Conservation (phyloP, 2,113 vertebrate genomes). For the Synodontis membranacea region DNA sequence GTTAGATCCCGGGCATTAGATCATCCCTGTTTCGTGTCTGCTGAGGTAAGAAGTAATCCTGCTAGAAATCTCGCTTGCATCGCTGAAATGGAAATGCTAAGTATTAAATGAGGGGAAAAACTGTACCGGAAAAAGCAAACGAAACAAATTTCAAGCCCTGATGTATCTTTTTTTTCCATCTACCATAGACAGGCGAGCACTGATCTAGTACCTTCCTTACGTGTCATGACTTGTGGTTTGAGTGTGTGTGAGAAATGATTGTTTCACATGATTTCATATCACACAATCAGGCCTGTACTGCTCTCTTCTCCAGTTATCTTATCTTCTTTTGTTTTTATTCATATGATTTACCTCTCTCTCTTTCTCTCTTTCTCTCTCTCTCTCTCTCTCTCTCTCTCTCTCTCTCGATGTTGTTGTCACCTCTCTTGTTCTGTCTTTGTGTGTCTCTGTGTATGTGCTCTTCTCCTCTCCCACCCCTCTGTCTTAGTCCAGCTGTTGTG, state of each 20-base stretch:
- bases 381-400: background rate
- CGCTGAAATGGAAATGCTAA: background rate
- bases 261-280: slow-evolving; percentile 29
- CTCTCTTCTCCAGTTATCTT: background rate
- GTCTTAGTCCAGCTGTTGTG: slow-evolving; percentile 57
- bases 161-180: background rate
- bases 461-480: slow-evolving; percentile 10
- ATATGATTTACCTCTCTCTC: background rate
- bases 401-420: too few relatives aligned
- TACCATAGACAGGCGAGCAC: background rate
- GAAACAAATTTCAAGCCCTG: background rate
- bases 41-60: background rate
- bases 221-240: slow-evolving; percentile 27
- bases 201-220: slow-evolving; percentile 14
- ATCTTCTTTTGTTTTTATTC: slow-evolving; percentile 9
- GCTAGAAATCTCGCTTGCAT: slow-evolving; percentile 14
- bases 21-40: background rate
- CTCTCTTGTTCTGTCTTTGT: too few relatives aligned
- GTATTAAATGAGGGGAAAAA: background rate
- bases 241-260: background rate
- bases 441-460: background rate
- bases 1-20: background rate
- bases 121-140: background rate
- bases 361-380: background rate
- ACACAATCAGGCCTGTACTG: background rate